Evolutionary conservation across 2,888 invertebrate species (phyloP), one percentile per base, ranked within the genome.

Genomic region (Papilio demoleus): DNA sequence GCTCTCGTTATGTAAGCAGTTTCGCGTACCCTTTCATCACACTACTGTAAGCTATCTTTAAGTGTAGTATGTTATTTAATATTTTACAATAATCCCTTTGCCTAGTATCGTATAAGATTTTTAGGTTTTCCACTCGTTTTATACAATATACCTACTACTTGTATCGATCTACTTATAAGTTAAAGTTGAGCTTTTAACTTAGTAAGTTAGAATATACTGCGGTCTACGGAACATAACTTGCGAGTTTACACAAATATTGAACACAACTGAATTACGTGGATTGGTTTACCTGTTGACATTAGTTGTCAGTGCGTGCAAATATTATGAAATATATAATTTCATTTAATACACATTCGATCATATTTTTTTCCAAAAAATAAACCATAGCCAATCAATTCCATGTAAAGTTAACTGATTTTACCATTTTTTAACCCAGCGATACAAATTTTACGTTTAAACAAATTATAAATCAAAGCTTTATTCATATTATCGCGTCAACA

Each of bases 91-190:
- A 88, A 88, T 83, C 83, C 87, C 86, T 85, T 87, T 87, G 87
- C 87, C 87, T 91, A 89, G 86, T 89, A 86, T 83, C 79, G 74
- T 84, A 79, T 71, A 90, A 90, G 87, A 80, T 85, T 87, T 87
- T 91, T 90, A 90, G 89, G 88, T 90, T 92, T 92, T 92, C 90
- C 91, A 92, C 91, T 90, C 90, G 87, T 92, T 92, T 92, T 92
- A 90, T 92, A 92, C 91, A 90, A 88, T 90, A 88, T 90, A 90
- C 86, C 84, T 85, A 80, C 53, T 74, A 74, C 74, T 72, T 74
- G 72, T 80, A 79, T 87, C 84, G 77, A 85, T 85, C 85, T 90
- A 90, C 85, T 76, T 88, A 88, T 91, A 92, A 90, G 88, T 91
- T 91, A 88, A 90, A 87, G 84, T 89, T 89, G 92, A 92, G 92